These are phyloP conservation scores for Zele albiditarsus DNA, from an alignment of 2,888 invertebrate genomes.

Conservation along the genomic window DNA sequence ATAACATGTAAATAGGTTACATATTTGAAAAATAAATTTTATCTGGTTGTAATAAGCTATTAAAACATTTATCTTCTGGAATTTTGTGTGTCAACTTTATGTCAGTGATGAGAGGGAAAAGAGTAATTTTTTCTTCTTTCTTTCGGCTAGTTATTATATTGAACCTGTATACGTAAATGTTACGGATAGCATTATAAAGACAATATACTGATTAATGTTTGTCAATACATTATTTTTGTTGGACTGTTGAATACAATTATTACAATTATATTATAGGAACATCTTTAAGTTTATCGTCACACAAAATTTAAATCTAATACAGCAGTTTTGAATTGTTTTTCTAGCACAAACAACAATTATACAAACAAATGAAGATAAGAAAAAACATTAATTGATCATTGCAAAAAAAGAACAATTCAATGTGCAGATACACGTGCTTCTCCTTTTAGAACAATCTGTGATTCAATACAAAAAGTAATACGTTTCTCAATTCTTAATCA, in stretches of 20 bases:
- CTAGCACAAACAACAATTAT: not conserved
- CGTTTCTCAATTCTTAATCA: not conserved
- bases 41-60: slow-evolving; percentile 7
- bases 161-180: slow-evolving; percentile 19
- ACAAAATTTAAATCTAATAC: slow-evolving; percentile 17
- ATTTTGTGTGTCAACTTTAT: not conserved
- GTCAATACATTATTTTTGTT: slow-evolving; percentile 55
- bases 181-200: slow-evolving; percentile 13
- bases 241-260: slow-evolving; percentile 53
- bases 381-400: not conserved
- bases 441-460: not conserved
- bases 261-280: slow-evolving; percentile 56
- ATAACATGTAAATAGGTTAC: slow-evolving; percentile 74
- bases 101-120: not conserved
- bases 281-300: slow-evolving; percentile 46
- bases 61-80: not conserved
- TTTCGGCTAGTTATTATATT: slow-evolving; percentile 4
- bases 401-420: not conserved
- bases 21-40: slow-evolving; percentile 10
- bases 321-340: slow-evolving; percentile 7
- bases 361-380: slow-evolving; percentile 5
- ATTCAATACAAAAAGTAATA: not conserved
- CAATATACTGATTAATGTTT: slow-evolving; percentile 24
- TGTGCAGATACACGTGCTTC: not conserved
- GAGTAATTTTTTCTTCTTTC: slow-evolving; percentile 40